Conservation (phyloP, 2,113 vertebrate genomes). For the Dipodomys stephensi region DNA sequence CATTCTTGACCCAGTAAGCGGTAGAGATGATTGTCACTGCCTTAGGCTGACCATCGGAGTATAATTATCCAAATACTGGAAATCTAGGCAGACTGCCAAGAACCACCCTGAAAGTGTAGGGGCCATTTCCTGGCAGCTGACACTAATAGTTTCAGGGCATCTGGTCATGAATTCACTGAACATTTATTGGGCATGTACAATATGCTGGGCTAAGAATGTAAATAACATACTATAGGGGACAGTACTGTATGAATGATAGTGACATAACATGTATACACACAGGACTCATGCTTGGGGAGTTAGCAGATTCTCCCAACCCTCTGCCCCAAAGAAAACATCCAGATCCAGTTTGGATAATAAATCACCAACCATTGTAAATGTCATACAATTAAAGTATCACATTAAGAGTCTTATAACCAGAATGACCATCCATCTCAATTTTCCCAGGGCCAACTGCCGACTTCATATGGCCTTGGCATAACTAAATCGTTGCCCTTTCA, state of each 20-base stretch:
- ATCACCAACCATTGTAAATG: not conserved
- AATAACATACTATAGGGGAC: not conserved
- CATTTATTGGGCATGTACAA: conserved; percentile 51
- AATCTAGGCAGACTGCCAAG: conserved; percentile 54
- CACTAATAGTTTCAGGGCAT: conserved; percentile 54
- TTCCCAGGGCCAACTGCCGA: not conserved
- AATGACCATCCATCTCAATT: not conserved
- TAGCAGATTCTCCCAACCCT: not conserved
- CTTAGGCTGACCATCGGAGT: not conserved
- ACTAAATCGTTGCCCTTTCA: not conserved
- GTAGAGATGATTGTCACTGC: not conserved
- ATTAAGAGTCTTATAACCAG: not conserved
- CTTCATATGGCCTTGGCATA: not conserved
- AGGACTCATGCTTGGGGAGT: not conserved
- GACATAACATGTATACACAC: not conserved
- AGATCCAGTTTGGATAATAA: not conserved
- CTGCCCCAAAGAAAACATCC: not conserved
- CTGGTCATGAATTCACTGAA: conserved; percentile 60
- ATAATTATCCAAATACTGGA: conserved; percentile 23
- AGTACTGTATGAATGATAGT: not conserved
- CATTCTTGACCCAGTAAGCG: not conserved
- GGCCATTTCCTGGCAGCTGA: conserved; percentile 49
- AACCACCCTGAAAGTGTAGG: conserved; percentile 29
- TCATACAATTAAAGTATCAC: not conserved
- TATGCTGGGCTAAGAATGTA: not conserved